These are phyloP conservation scores for Disparrhopalites patrizii DNA, from an alignment of 2,888 invertebrate genomes.

Conservation along the genomic window DNA sequence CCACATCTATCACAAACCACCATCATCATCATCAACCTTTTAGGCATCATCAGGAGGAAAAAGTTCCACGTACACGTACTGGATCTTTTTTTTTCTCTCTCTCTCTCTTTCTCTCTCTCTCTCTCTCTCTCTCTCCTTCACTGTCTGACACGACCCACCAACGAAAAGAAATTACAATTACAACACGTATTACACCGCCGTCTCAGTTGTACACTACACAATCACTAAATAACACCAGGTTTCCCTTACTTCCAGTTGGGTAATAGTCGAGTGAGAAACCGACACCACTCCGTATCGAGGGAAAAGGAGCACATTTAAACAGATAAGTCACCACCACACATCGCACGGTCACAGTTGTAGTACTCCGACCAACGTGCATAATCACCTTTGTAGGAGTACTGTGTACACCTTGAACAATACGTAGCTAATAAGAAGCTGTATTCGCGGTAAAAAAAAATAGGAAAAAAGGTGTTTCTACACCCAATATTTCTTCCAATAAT, in stretches of 20 bases:
- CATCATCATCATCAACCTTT: neutral
- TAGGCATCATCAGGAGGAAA: neutral
- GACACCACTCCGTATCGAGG: conserved; percentile 1
- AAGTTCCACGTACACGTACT: neutral
- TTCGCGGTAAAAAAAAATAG: too few relatives aligned
- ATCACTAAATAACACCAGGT: neutral
- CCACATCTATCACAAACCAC: neutral
- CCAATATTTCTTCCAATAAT: too few relatives aligned
- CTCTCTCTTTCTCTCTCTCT: neutral
- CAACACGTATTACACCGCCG: neutral
- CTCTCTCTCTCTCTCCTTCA: too few relatives aligned
- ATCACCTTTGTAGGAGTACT: too few relatives aligned
- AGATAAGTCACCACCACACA: too few relatives aligned
- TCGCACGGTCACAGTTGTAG: too few relatives aligned
- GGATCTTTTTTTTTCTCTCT: neutral
- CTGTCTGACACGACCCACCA: conserved; percentile 11
- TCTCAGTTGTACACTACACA: too few relatives aligned
- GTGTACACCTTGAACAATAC: too few relatives aligned
- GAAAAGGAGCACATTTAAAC: too few relatives aligned
- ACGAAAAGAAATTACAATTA: neutral
- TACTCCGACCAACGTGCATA: too few relatives aligned
- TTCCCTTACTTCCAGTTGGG: neutral
- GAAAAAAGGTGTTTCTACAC: too few relatives aligned
- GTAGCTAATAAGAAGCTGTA: too few relatives aligned
- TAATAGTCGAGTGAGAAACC: neutral